Base-by-base conservation (phyloP, 2,797 vertebrate genomes). In the Heliangelus exortis region DNA sequence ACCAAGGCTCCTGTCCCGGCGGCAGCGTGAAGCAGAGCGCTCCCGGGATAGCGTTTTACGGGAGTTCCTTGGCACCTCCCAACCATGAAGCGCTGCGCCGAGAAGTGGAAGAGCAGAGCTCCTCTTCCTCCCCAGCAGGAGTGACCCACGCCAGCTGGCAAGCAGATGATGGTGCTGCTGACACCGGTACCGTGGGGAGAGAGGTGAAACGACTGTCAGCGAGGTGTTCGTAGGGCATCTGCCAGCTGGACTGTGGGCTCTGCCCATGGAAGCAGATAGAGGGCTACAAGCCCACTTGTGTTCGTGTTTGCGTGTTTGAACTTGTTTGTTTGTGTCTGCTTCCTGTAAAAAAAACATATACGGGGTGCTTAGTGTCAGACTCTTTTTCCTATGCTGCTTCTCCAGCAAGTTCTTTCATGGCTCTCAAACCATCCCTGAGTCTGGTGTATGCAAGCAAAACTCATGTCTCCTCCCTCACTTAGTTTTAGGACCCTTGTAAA, bases 221-320 rank as follows among this genome's bases (percentile, higher is more conserved):
- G 0, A 87, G 21, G 58, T 71, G 21, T 71, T 9, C 6, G 3
- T 74, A 9, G n/a, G 22, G 43, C 41, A 43, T 91, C 48, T 87
- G 13, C 11, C 88, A 94, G 95, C 93, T 90, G 93, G 62, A 18
- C 15, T 21, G 89, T 55, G 89, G 91, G 50, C 22, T 97, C 91
- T 96, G 76, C 95, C 96, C 94, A 91, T 96, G 95, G 95, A 96
- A 94, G 95, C 93, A 97, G 96, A 95, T 3, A 0, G 3, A 28
- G 33, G 14, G 12, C 17, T 14, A 9, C 6, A 20, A 3, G 22
- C 9, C 43, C 25, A 9, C 5, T 41, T 41, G 39, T 7, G 3
- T 6, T 45, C 0, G 0, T 6, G 2, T 26, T 79, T 82, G 61
- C 75, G 21, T 8, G 39, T 14, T 41, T 41, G 39, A 41, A 13